A percentile compares a stretch with the other conserved stretches of the same genome.
Conservation (phyloP, 2,888 invertebrate species). For the Sylvicola cinctus region DNA sequence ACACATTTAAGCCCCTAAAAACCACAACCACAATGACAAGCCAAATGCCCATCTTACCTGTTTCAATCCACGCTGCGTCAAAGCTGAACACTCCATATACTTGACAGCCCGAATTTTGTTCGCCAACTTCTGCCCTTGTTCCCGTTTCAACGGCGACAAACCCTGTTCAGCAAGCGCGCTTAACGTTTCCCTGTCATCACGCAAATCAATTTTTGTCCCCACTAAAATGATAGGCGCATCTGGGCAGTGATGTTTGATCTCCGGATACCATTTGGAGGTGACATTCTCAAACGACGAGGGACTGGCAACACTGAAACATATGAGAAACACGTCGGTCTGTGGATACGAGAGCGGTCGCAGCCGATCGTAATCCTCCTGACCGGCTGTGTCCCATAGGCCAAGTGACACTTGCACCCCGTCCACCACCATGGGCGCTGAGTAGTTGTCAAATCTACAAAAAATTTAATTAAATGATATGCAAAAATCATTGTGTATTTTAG, state of each 20-base stretch:
- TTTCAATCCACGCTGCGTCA: conserved; percentile 94
- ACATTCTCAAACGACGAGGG: conserved; percentile 99
- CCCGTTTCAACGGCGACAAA: conserved; percentile 85
- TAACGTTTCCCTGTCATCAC: conserved; percentile 92
- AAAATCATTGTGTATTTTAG: conserved; percentile 1
- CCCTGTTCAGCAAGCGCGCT: conserved; percentile 83
- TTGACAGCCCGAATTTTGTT: conserved; percentile 97
- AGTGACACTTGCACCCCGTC: conserved; percentile 93
- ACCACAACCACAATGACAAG: no score
- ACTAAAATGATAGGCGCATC: conserved; percentile 98
- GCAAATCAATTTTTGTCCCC: conserved; percentile 95
- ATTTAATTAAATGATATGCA: conserved; percentile 6
- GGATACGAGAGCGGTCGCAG: conserved; percentile 91
- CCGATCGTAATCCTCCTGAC: conserved; percentile 94
- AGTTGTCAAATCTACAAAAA: conserved; percentile 79
- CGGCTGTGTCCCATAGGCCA: conserved; percentile 96
- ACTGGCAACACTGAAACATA: conserved; percentile 98
- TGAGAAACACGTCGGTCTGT: conserved; percentile 97
- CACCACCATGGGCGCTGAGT: conserved; percentile 96
- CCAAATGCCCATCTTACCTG: no score
- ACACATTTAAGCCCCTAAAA: no score
- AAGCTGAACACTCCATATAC: conserved; percentile 98
- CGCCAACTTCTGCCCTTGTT: conserved; percentile 95
- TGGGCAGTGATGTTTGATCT: conserved; percentile 99
- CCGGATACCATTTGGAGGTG: conserved; percentile 98